Evolutionary conservation across 2,797 vertebrate species (phyloP).

Genomic region (Tapera naevia): DNA sequence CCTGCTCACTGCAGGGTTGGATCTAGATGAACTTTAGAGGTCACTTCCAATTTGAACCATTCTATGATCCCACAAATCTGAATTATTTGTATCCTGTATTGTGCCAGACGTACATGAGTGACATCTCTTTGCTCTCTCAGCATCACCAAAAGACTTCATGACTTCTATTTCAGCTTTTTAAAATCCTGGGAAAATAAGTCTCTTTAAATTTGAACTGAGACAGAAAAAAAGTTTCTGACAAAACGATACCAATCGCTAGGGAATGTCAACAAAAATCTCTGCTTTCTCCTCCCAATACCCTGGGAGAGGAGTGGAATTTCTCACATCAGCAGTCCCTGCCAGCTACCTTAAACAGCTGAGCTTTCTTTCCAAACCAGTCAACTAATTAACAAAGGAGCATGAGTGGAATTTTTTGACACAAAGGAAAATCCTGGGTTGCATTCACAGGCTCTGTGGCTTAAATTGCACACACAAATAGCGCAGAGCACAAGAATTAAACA

Average conservation of each 20-base stretch:
- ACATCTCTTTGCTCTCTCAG: neutral
- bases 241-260: neutral
- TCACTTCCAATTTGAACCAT: no score
- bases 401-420: slow-evolving; percentile 17
- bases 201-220: neutral
- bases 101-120: neutral
- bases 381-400: neutral
- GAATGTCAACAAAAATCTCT: neutral
- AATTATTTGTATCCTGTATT: neutral
- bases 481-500: neutral
- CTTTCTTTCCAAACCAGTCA: neutral
- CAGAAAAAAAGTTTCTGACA: neutral
- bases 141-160: neutral
- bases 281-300: neutral
- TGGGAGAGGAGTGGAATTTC: neutral
- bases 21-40: no score
- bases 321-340: neutral
- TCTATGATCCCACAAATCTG: neutral
- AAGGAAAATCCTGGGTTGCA: neutral
- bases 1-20: no score
- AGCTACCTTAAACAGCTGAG: neutral
- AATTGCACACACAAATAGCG: neutral
- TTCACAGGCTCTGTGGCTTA: neutral
- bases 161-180: neutral
- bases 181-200: neutral